Conservation (phyloP, 2,113 vertebrate genomes). For the Hippocampus mohnikei region DNA sequence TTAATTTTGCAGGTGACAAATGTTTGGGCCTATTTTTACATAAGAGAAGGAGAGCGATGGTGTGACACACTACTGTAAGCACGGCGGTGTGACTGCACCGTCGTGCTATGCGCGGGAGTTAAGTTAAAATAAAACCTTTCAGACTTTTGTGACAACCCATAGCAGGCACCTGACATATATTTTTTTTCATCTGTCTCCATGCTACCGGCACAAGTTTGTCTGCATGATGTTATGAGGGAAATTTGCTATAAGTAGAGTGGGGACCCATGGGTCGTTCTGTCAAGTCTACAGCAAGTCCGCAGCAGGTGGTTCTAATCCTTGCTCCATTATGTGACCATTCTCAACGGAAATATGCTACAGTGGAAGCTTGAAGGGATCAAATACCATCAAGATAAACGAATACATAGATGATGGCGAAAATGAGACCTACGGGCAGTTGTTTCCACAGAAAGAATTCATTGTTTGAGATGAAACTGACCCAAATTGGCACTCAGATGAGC, state of each 20-base stretch:
- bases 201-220: slow-evolving; percentile 15
- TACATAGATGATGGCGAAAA: background rate
- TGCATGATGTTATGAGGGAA: slow-evolving; percentile 21
- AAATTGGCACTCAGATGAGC: background rate
- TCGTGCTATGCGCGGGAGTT: slow-evolving; percentile 47
- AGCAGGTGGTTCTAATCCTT: slow-evolving; percentile 56
- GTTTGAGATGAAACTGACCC: background rate
- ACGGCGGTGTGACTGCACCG: slow-evolving; percentile 15
- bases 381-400: background rate
- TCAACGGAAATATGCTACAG: slow-evolving; percentile 2
- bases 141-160: slow-evolving; percentile 50
- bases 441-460: background rate
- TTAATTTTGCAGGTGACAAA: background rate
- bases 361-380: background rate
- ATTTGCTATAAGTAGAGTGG: slow-evolving; percentile 20
- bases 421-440: background rate
- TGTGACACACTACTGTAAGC: slow-evolving; percentile 15
- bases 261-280: slow-evolving; percentile 20
- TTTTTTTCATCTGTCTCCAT: slow-evolving; percentile 7
- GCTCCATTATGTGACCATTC: slow-evolving; percentile 1
- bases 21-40: background rate
- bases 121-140: slow-evolving; percentile 62
- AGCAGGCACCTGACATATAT: slow-evolving; percentile 53
- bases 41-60: background rate
- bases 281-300: slow-evolving; percentile 19